Evolutionary conservation across 2,113 vertebrate genomes (phyloP), one percentile per base, ranked within the genome.

Genomic region (Zingel zingel): DNA sequence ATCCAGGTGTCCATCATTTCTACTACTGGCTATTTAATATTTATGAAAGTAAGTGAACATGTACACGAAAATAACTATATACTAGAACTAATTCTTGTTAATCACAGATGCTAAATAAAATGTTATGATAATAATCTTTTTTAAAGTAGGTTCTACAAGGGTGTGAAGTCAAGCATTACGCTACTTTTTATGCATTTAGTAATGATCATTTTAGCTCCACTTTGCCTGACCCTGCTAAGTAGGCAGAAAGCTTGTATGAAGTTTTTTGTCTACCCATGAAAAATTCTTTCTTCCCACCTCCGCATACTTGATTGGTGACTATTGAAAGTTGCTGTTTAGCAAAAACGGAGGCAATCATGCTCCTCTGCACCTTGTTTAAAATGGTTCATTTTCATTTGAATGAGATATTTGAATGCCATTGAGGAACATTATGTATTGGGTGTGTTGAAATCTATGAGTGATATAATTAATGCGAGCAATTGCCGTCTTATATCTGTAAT

Each of bases 341-440:
- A 71, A 70, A 43, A 56, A 62, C 16, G 11, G 50, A 74, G 48
- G 80, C 61, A 83, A 56, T 85, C 69, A 74, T 77, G 68, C 47
- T 64, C 63, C 77, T 88, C 62, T 51, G 36, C 78, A 64, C 27
- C 45, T 45, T 18, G 15, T 69, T 14, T 54, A 48, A 83, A 62
- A 68, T 9, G 27, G 84, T 79, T 82, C 39, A 77, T 86, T 90
- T 86, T 84, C 12, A 56, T 51, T 78, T 66, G 62, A 83, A 84
- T 74, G 63, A 72, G 43, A 56, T 25, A 65, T 79, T 81, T 74
- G 27, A 88, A 82, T 62, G 30, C n/a, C 57, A 3, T 47, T 21
- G 21, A 65, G 30, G 19, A 56, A 59, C 3, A 1, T 81, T 68
- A 69, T 50, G 14, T 33, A 33, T 69, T 66, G 36, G 3, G 36